These are phyloP conservation scores for Leptestheria dahalacensis DNA, from an alignment of 1,140 invertebrate species.

Conservation along the genomic window DNA sequence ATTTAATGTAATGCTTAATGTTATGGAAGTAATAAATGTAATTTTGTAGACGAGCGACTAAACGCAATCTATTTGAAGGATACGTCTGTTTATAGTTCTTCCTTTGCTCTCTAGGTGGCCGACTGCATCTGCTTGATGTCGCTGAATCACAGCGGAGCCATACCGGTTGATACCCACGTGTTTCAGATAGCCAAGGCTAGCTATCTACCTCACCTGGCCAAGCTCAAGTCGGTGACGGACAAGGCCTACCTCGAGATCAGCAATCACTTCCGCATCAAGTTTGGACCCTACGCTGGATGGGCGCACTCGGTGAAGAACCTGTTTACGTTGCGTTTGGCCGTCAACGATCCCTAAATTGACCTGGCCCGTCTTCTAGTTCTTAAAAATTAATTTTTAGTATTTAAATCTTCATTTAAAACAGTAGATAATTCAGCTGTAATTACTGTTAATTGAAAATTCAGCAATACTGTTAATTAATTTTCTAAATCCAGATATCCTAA, in stretches of 20 bases:
- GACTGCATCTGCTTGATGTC: constrained; percentile 98
- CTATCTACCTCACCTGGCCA: constrained; percentile 64
- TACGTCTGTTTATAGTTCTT: constrained; percentile 13
- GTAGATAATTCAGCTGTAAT: background rate
- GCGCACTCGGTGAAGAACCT: constrained; percentile 77
- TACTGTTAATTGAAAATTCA: background rate
- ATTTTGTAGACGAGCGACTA: no score
- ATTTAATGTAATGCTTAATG: no score
- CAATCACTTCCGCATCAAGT: constrained; percentile 58
- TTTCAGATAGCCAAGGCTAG: constrained; percentile 70
- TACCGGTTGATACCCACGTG: constrained; percentile 94
- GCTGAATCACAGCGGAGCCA: constrained; percentile 65
- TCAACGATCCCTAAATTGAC: no score
- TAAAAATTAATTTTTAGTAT: background rate
- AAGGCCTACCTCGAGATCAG: constrained; percentile 74
- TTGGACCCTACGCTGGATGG: constrained; percentile 84
- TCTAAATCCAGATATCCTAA: no score
- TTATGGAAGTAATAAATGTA: no score
- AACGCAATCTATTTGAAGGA: no score
- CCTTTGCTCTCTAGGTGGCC: constrained; percentile 51
- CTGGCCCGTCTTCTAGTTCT: no score
- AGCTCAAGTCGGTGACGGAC: constrained; percentile 63
- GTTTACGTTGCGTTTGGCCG: no score
- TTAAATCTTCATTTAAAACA: constrained; percentile 4
- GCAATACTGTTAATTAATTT: no score